Percentiles rank a stretch among this genome's conserved stretches.
Conservation (phyloP, 2,888 invertebrate genomes). For the Drosophila ezoana region DNA sequence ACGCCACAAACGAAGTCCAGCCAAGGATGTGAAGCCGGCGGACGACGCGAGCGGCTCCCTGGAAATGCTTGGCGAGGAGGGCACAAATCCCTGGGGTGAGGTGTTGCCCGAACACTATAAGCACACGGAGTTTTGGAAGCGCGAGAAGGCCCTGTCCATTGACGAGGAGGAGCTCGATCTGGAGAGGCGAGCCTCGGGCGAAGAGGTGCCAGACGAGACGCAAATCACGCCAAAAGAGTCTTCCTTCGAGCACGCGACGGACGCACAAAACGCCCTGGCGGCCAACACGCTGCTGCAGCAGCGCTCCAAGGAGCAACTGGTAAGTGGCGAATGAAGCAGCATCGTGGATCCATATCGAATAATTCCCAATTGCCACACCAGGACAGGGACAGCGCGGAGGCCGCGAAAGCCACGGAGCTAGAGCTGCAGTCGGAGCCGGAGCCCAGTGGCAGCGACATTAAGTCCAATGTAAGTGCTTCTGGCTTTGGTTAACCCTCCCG, state of each 20-base stretch:
- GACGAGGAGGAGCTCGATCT: constrained; percentile 81
- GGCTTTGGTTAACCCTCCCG: constrained; percentile 20
- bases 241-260: constrained; percentile 84
- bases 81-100: constrained; percentile 84
- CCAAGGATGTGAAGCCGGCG: constrained; percentile 70
- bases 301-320: constrained; percentile 72
- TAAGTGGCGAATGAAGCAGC: constrained; percentile 53
- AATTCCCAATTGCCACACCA: constrained; percentile 24
- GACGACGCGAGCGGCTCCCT: constrained; percentile 61
- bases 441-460: constrained; percentile 67
- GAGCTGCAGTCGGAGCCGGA: neutral
- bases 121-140: constrained; percentile 83
- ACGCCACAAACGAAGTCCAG: constrained; percentile 83
- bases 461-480: constrained; percentile 79
- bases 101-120: constrained; percentile 82
- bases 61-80: constrained; percentile 82
- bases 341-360: neutral
- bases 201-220: constrained; percentile 55
- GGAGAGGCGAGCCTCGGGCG: constrained; percentile 61
- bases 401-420: constrained; percentile 32
- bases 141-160: constrained; percentile 83
- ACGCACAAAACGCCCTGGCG: constrained; percentile 82
- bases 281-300: constrained; percentile 72
- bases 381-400: constrained; percentile 59
- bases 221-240: constrained; percentile 79